Conservation (phyloP, 2,797 vertebrate species). For the Gorsachius magnificus region DNA sequence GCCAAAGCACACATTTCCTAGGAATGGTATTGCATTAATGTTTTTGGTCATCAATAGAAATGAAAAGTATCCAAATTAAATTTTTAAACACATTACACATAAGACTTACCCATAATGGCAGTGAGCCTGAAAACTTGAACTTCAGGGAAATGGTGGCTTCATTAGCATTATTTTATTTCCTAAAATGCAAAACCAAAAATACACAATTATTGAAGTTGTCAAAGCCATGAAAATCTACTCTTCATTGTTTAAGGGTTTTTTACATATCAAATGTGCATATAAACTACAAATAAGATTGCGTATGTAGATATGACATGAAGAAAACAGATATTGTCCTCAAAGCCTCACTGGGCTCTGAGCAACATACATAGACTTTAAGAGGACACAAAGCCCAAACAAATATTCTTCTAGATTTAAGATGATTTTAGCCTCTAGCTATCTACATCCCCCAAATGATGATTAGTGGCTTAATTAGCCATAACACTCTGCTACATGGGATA, state of each 20-base stretch:
- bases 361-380: not conserved
- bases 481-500: not conserved
- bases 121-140: constrained; percentile 79
- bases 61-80: not conserved
- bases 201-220: not conserved
- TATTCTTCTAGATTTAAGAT: not conserved
- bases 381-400: not conserved
- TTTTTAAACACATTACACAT: not conserved
- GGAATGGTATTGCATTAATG: not conserved
- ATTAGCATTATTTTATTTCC: constrained; percentile 88
- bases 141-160: constrained; percentile 85
- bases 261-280: not conserved
- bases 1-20: not conserved
- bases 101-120: constrained; percentile 89
- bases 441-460: not conserved
- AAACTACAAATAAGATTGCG: not conserved
- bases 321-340: not conserved
- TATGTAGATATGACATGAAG: not conserved
- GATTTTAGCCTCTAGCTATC: not conserved
- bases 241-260: not conserved
- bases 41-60: not conserved
- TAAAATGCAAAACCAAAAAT: constrained; percentile 38
- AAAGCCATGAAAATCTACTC: not conserved
- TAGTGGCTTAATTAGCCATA: not conserved
- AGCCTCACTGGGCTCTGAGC: not conserved